phyloP scores from a whole-genome alignment of 2,888 invertebrate species.

The Craniophora ligustri region DNA sequence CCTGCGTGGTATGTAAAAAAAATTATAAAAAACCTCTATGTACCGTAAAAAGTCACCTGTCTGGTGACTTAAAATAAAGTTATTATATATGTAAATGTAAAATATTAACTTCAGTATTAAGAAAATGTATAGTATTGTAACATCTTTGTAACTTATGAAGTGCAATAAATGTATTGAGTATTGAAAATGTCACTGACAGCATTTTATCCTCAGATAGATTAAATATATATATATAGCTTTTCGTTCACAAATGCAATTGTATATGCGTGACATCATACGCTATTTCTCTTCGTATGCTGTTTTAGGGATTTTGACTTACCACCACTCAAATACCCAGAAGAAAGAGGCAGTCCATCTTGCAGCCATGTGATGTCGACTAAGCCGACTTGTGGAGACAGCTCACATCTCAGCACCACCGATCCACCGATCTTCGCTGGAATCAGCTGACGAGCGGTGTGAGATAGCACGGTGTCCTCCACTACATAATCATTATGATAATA shows the following conservation, averaged over 20 bases:
- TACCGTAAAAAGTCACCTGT: no score
- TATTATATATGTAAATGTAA: no score
- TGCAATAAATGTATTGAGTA: no score
- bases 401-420: constrained; percentile 77
- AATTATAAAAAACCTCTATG: no score
- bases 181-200: no score
- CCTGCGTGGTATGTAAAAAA: no score
- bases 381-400: constrained; percentile 79
- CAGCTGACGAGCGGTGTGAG: constrained; percentile 76
- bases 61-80: no score
- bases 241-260: background rate
- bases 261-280: background rate
- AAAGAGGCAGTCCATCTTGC: constrained; percentile 79
- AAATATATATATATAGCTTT: background rate
- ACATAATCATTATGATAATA: constrained; percentile 17
- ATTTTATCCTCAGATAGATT: no score
- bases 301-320: constrained; percentile 66
- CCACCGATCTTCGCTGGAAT: constrained; percentile 80
- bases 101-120: no score
- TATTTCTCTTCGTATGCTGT: background rate
- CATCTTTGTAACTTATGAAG: no score
- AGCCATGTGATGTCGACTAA: constrained; percentile 79
- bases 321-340: constrained; percentile 75
- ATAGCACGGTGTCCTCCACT: constrained; percentile 82
- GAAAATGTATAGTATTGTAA: no score